These are phyloP conservation scores for Drosophila hydei DNA, from an alignment of 1,140 invertebrate species.

Conservation along the genomic window DNA sequence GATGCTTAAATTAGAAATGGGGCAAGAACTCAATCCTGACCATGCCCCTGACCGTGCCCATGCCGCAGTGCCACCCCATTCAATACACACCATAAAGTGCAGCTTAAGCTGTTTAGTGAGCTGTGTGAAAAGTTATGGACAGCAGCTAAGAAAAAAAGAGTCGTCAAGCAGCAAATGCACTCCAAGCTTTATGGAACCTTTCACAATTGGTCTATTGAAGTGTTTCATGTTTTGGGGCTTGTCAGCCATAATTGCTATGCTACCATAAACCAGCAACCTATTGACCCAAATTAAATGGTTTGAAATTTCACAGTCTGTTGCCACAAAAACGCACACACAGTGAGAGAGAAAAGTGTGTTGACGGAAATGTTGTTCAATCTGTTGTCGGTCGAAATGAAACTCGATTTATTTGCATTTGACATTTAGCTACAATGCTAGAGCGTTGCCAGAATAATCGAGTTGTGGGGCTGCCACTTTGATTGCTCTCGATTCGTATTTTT, in stretches of 20 bases:
- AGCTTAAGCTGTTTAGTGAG: conserved; percentile 54
- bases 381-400: conserved; percentile 39
- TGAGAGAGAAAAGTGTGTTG: conserved; percentile 8
- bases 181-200: conserved; percentile 7
- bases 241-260: conserved; percentile 24
- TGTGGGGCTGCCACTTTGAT: conserved; percentile 24
- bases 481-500: conserved; percentile 1
- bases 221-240: conserved; percentile 20
- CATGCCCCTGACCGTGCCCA: neutral
- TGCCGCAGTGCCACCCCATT: neutral
- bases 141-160: neutral
- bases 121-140: conserved; percentile 47
- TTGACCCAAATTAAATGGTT: conserved; percentile 51
- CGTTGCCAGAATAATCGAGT: conserved; percentile 31
- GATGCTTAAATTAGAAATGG: conserved; percentile 48
- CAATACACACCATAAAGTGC: conserved; percentile 43
- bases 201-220: conserved; percentile 32
- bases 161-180: conserved; percentile 29
- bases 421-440: conserved; percentile 7
- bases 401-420: conserved; percentile 35
- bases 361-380: conserved; percentile 41
- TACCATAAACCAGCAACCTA: conserved; percentile 24
- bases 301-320: conserved; percentile 38
- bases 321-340: conserved; percentile 10
- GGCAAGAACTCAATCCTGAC: conserved; percentile 8